Conservation (phyloP, 2,888 invertebrate species). For the Melanostoma mellinum region DNA sequence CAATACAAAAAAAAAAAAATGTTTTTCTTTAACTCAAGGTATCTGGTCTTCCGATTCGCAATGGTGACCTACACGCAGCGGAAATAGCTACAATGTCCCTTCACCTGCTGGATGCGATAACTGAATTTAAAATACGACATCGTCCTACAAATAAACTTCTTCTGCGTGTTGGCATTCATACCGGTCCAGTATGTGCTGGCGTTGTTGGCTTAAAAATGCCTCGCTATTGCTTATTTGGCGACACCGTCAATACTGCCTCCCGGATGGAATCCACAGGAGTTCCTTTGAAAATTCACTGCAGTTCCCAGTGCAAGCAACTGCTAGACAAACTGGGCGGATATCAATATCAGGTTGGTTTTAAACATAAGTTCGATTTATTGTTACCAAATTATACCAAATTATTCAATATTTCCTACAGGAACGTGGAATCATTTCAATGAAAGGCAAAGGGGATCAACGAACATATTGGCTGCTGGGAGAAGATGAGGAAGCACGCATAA, state of each 20-base stretch:
- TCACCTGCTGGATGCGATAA: constrained; percentile 91
- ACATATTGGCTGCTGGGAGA: constrained; percentile 94
- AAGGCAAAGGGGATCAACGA: constrained; percentile 91
- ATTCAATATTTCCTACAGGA: constrained; percentile 83
- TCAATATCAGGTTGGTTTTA: constrained; percentile 79
- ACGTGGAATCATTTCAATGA: constrained; percentile 90
- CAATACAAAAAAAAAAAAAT: no score
- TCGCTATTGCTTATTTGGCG: constrained; percentile 94
- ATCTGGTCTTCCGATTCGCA: constrained; percentile 93
- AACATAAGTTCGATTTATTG: background rate
- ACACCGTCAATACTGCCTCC: constrained; percentile 95
- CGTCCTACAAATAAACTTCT: constrained; percentile 92
- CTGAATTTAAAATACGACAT: constrained; percentile 94
- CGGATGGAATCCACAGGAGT: constrained; percentile 93
- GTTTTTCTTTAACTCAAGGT: constrained; percentile 83
- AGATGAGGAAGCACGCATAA: constrained; percentile 84
- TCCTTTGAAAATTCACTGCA: constrained; percentile 93
- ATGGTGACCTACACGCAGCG: constrained; percentile 94
- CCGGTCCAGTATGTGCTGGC: constrained; percentile 95
- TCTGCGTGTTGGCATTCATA: constrained; percentile 95
- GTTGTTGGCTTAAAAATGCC: constrained; percentile 97
- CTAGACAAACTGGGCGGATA: constrained; percentile 90
- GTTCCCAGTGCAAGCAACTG: constrained; percentile 87
- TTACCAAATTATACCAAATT: constrained; percentile 11
- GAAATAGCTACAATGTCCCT: constrained; percentile 97